These are phyloP conservation scores for Odontophorus gujanensis DNA, from an alignment of 2,113 vertebrate genomes.

Conservation along the genomic window DNA sequence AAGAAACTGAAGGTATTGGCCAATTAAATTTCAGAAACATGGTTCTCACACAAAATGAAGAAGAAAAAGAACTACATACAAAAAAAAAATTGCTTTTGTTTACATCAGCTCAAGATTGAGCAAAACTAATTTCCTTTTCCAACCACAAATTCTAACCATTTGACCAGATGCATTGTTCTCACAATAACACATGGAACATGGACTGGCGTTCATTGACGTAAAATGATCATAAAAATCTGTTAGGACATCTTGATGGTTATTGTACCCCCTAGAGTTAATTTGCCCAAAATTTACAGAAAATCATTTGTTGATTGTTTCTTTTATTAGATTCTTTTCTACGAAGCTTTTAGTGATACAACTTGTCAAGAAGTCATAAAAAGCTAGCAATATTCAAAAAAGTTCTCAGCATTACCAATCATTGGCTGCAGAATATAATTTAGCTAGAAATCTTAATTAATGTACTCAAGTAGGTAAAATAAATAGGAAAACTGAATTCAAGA, in stretches of 20 bases:
- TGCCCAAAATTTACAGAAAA: neutral
- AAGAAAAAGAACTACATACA: too few relatives aligned
- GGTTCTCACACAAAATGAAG: neutral
- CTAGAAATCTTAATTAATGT: neutral
- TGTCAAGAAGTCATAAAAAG: neutral
- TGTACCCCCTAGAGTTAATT: neutral
- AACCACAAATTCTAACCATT: neutral
- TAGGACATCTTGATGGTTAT: neutral
- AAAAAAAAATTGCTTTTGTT: neutral
- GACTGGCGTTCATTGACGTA: neutral
- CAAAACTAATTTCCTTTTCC: conserved; percentile 2
- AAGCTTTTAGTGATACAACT: neutral
- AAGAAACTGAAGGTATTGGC: neutral
- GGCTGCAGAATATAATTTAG: neutral
- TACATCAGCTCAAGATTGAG: neutral
- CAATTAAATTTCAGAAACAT: neutral
- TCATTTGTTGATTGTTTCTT: neutral
- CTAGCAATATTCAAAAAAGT: neutral
- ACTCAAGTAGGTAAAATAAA: neutral
- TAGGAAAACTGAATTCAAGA: neutral
- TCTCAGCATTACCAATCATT: neutral
- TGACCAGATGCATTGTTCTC: neutral
- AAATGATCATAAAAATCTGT: neutral
- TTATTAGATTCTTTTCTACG: neutral
- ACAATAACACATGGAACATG: neutral